Evolutionary conservation across 37 sponge, comb jelly and placozoan genomes (phyloP).

Genomic region (Agelas oroides): DNA sequence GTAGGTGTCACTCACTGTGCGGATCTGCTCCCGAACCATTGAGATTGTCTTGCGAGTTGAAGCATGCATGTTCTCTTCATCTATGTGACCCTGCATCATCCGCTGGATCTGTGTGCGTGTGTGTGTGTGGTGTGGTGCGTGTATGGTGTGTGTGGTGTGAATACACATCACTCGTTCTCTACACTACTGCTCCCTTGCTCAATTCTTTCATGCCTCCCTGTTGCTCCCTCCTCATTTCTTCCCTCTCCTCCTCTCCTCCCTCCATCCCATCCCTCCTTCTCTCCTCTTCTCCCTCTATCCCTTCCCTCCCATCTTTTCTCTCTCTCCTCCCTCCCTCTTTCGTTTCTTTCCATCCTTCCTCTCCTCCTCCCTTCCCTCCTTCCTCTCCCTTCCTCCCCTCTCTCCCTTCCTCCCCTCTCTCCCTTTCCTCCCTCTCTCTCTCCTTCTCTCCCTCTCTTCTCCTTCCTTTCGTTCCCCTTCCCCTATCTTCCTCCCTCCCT

Average conservation of each 20-base stretch:
- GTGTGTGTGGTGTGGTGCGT: not conserved
- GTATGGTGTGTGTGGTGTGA: too few relatives aligned
- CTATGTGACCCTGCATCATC: too few relatives aligned
- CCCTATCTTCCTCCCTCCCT: not conserved
- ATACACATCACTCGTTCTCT: too few relatives aligned
- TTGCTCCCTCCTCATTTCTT: too few relatives aligned
- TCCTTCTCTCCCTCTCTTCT: not conserved
- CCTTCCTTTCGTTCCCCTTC: not conserved
- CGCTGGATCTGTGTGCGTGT: not conserved
- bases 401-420: slow-evolving; percentile 2
- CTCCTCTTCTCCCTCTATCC: not conserved
- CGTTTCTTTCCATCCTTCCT: not conserved
- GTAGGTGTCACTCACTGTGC: slow-evolving; percentile 39
- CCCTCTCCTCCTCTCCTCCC: not conserved
- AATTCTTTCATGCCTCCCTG: too few relatives aligned
- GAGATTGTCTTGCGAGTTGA: too few relatives aligned
- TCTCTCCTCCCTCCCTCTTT: not conserved
- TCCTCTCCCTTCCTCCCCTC: not conserved
- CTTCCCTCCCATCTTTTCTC: not conserved
- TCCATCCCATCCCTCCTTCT: not conserved
- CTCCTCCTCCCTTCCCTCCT: slow-evolving; percentile 8
- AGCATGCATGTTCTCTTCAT: too few relatives aligned
- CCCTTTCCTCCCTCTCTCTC: not conserved
- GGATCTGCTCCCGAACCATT: too few relatives aligned
- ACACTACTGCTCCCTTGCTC: too few relatives aligned